Evolutionary conservation across 2,888 invertebrate genomes (phyloP), one percentile per base, ranked within the genome.

Genomic region (Mechanitis messenoides): DNA sequence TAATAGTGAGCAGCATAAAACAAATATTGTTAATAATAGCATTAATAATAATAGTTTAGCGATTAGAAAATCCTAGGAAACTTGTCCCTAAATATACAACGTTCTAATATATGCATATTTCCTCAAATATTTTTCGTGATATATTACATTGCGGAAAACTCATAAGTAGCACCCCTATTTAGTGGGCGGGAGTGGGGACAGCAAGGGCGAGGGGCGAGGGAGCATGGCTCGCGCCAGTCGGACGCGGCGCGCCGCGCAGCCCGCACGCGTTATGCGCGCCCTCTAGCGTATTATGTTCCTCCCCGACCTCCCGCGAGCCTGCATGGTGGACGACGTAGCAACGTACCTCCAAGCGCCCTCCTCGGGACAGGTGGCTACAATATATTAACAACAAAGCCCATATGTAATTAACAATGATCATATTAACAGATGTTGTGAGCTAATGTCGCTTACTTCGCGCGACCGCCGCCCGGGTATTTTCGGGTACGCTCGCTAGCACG

Each of bases 321-420:
- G 96, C 93, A 96, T 96, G 96, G 96, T 96, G 94, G 96, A 96
- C 94, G 96, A 96, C 95, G 96, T 96, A 91, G 95, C 96, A 90
- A 95, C 96, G 89, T 96, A 96, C 93, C 94, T 96, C 85, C 96
- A 96, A 93, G 95, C 96, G 92, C 96, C 96, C 92, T 96, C 96
- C 92, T 95, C 96, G 92, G 96, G 96, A 94, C 96, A 96, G 96
- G 96, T 96, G 93, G 92, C 86, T 88, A 89, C 85, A 86, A 84
- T 85, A 77, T 85, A 87, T 87, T 87, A 87, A 87, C 86, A 87
- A 87, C 85, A 88, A 83, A 64, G 85, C 87, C 87, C 85, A 90
- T 88, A 90, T 90, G 90, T 90, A 90, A 90, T 90, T 90, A 88
- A 90, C 90, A 89, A 89, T 87, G 86, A 87, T 88, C 86, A 88